Evolutionary conservation across 2,113 vertebrate genomes (phyloP).

Genomic region (Passer montanus): DNA sequence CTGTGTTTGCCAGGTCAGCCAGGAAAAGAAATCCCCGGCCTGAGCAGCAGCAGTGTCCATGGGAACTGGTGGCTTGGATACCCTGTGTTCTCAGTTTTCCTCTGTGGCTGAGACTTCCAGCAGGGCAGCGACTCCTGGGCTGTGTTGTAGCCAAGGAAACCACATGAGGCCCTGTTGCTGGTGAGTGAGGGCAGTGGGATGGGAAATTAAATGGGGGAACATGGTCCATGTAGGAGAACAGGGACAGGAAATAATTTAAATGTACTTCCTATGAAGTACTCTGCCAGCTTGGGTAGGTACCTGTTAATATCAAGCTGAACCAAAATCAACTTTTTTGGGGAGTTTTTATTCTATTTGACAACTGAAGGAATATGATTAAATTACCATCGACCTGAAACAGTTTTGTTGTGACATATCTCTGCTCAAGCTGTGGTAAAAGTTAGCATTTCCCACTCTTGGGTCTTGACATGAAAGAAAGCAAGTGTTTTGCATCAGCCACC

Average conservation of each 20-base stretch:
- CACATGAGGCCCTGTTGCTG: accelerated
- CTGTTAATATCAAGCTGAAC: background rate
- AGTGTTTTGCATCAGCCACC: background rate
- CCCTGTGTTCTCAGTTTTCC: background rate
- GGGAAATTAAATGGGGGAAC: background rate
- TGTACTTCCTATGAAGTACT: background rate
- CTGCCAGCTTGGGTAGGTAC: background rate
- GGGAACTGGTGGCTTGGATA: background rate
- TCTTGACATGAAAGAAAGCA: background rate
- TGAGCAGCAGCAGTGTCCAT: background rate
- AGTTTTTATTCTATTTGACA: background rate
- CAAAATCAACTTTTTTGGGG: background rate
- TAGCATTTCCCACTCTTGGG: background rate
- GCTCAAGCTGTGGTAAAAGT: background rate
- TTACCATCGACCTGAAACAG: background rate
- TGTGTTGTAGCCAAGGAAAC: background rate
- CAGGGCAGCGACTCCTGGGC: background rate
- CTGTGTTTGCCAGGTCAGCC: background rate
- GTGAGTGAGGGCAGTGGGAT: background rate
- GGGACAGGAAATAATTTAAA: background rate
- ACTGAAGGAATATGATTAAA: background rate
- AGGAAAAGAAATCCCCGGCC: background rate
- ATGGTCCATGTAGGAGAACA: background rate
- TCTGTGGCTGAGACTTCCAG: background rate
- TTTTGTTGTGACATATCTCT: background rate